Conservation (phyloP, 1,140 invertebrate species). For the Listronotus oregonensis region DNA sequence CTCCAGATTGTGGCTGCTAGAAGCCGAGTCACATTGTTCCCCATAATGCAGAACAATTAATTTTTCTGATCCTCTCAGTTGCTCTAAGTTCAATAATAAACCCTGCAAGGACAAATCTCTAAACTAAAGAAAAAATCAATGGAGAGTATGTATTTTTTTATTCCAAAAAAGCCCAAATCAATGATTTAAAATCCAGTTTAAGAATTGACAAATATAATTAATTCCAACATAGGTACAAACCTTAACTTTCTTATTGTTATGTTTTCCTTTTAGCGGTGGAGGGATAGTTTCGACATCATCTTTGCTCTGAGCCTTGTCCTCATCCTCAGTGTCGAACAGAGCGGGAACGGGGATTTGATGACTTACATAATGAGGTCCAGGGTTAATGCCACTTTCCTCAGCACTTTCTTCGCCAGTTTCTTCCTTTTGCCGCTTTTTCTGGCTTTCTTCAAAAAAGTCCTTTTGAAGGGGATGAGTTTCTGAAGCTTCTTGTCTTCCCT, state of each 20-base stretch:
- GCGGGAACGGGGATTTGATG: conserved; percentile 28
- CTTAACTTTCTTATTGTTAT: conserved; percentile 24
- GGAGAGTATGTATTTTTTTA: too few species aligned
- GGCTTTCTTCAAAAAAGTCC: conserved; percentile 41
- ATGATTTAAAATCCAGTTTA: too few species aligned
- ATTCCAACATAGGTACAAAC: conserved; percentile 4
- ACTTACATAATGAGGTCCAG: conserved; percentile 30
- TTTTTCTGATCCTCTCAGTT: too few species aligned
- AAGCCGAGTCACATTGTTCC: too few species aligned
- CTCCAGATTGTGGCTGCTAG: too few species aligned
- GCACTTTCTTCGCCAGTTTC: not conserved
- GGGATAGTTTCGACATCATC: conserved; percentile 22
- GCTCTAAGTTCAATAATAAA: too few species aligned
- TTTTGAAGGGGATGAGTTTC: conserved; percentile 20
- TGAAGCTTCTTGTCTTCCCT: not conserved
- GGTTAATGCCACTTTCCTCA: conserved; percentile 4
- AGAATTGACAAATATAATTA: too few species aligned
- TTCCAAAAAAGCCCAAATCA: too few species aligned
- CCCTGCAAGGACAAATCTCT: too few species aligned
- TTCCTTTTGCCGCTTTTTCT: conserved; percentile 22
- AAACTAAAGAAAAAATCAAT: too few species aligned
- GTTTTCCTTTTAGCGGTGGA: conserved; percentile 16
- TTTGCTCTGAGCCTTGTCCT: conserved; percentile 27
- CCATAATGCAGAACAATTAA: too few species aligned
- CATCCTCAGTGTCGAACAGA: conserved; percentile 9